phyloP scores from a whole-genome alignment of 2,797 vertebrate genomes.

The Danio jaintianensis region DNA sequence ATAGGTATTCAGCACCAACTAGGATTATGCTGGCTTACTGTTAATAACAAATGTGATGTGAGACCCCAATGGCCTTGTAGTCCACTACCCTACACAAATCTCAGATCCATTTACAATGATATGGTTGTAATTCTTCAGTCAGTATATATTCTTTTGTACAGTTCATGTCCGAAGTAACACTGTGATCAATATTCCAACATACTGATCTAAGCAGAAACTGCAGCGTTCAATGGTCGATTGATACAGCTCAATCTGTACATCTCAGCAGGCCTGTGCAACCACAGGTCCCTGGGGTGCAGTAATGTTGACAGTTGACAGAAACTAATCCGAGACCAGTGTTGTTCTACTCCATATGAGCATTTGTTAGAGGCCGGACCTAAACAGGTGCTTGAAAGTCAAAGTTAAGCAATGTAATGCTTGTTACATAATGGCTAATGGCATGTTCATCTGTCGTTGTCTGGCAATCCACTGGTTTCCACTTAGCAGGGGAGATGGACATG shows the following conservation, averaged over 20 bases:
- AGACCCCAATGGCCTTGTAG: background rate
- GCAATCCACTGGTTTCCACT: slow-evolving; percentile 19
- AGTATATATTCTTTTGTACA: slow-evolving; percentile 7
- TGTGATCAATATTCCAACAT: background rate
- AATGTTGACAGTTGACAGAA: slow-evolving; percentile 23
- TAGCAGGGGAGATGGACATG: slow-evolving; percentile 14
- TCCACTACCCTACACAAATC: background rate
- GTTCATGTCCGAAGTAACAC: background rate
- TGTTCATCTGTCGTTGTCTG: slow-evolving; percentile 29
- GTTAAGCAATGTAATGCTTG: slow-evolving; percentile 33
- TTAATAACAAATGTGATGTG: slow-evolving; percentile 3
- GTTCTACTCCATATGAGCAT: background rate
- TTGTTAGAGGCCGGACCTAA: slow-evolving; percentile 14
- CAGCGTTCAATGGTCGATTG: background rate
- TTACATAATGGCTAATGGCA: slow-evolving; percentile 43
- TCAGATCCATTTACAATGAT: background rate
- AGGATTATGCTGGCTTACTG: slow-evolving; percentile 24
- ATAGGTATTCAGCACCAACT: slow-evolving; percentile 21
- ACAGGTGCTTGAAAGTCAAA: slow-evolving; percentile 30
- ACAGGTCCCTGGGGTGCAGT: slow-evolving; percentile 1
- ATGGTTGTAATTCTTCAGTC: background rate
- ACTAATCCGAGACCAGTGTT: background rate
- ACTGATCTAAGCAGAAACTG: background rate
- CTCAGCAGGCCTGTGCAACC: slow-evolving; percentile 30
- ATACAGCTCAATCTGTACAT: slow-evolving; percentile 24